phyloP scores from a whole-genome alignment of 2,113 vertebrate species.

The Halcyon malimbica region DNA sequence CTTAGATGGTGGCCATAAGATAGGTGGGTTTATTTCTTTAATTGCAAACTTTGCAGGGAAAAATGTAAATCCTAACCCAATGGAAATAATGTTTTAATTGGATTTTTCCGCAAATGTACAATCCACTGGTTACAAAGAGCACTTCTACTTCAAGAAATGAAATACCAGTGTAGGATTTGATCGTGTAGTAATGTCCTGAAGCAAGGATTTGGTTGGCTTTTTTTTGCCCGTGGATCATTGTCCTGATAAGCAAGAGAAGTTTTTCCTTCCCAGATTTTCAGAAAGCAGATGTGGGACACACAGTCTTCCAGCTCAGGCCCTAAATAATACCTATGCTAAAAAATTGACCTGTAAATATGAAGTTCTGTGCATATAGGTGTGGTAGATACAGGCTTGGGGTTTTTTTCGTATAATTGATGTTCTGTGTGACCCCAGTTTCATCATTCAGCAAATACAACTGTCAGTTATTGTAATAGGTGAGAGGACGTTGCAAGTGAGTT shows the following conservation, averaged over 20 bases:
- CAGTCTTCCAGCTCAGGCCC: background rate
- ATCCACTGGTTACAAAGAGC: background rate
- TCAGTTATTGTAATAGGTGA: background rate
- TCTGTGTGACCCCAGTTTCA: constrained; percentile 1
- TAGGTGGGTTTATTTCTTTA: background rate
- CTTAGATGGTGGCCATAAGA: background rate
- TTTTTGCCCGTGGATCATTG: background rate
- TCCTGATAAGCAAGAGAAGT: background rate
- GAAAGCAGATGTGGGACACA: background rate
- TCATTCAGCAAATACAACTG: background rate
- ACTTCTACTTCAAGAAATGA: background rate
- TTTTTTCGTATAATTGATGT: background rate
- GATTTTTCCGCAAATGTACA: background rate
- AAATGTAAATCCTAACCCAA: background rate
- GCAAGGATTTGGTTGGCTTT: background rate
- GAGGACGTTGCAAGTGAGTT: background rate
- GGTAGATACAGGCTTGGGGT: background rate
- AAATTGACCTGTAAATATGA: background rate
- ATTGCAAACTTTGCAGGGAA: background rate
- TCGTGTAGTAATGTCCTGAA: background rate
- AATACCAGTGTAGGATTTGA: background rate
- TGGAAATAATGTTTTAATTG: background rate
- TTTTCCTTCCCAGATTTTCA: background rate
- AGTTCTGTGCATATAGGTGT: background rate
- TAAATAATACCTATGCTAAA: background rate